phyloP scores from a whole-genome alignment of 2,888 invertebrate genomes.

The Napeogenes inachia region DNA sequence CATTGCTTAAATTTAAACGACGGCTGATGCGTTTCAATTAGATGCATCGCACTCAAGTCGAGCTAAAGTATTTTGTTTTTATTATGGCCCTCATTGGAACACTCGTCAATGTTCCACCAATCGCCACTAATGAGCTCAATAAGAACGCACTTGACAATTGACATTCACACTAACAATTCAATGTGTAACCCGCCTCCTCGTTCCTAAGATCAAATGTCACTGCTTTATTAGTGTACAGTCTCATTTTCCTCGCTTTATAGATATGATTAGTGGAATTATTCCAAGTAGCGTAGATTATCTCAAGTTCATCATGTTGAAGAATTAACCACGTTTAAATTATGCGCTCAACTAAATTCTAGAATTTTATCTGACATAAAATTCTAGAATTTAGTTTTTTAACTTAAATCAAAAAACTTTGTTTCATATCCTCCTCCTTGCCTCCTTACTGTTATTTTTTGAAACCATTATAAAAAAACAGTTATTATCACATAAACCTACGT shows the following conservation, averaged over 20 bases:
- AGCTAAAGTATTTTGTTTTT: slow-evolving; percentile 22
- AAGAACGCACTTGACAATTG: slow-evolving; percentile 48
- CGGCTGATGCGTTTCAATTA: slow-evolving; percentile 7
- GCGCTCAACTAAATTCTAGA: no score
- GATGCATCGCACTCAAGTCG: neutral
- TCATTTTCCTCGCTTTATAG: neutral
- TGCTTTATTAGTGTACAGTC: no score
- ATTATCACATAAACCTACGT: no score
- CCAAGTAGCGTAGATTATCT: neutral
- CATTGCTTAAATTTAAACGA: no score
- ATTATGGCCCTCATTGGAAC: slow-evolving; percentile 16
- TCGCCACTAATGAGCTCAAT: slow-evolving; percentile 60
- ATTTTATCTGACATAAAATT: no score
- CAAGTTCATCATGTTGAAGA: no score
- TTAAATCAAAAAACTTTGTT: no score
- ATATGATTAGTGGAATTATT: slow-evolving; percentile 1
- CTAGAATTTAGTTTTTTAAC: no score
- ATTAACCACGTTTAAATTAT: no score
- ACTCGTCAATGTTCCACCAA: slow-evolving; percentile 30
- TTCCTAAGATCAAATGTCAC: neutral
- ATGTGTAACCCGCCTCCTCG: slow-evolving; percentile 9
- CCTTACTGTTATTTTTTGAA: no score
- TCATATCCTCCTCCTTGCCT: no score
- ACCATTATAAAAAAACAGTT: no score
- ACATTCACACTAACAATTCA: slow-evolving; percentile 31